These are phyloP conservation scores for Colossoma macropomum DNA, from an alignment of 2,113 vertebrate species.

Conservation along the genomic window DNA sequence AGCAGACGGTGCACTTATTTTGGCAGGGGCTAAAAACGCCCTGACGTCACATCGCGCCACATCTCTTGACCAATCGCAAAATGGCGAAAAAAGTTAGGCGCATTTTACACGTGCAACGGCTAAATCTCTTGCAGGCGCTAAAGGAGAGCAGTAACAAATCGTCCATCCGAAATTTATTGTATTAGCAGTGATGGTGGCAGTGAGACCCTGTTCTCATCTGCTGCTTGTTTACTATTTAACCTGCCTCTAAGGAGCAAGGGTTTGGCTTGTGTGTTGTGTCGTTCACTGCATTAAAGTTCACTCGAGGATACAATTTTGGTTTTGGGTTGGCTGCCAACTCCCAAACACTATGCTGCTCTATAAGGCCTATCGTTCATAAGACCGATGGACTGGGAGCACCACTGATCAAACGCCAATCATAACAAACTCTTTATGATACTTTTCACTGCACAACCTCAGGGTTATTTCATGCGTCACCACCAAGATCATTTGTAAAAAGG, in stretches of 20 bases:
- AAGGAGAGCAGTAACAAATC: constrained; percentile 2
- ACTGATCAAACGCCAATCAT: constrained; percentile 74
- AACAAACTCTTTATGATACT: constrained; percentile 72
- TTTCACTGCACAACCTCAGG: constrained; percentile 57
- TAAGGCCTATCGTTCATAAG: constrained; percentile 73
- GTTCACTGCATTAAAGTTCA: constrained; percentile 77
- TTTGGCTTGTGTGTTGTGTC: constrained; percentile 71
- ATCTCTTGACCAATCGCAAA: constrained; percentile 85
- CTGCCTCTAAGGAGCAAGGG: constrained; percentile 73
- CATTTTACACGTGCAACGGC: constrained; percentile 10
- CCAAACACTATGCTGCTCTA: constrained; percentile 75
- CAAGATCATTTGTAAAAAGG: constrained; percentile 49
- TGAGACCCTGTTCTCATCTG: constrained; percentile 46
- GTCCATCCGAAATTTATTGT: background rate
- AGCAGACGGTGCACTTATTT: constrained; percentile 74
- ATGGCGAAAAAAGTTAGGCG: constrained; percentile 43
- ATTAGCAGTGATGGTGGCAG: background rate
- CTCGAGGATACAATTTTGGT: constrained; percentile 77
- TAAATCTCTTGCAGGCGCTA: background rate
- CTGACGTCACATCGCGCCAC: constrained; percentile 96
- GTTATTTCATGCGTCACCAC: constrained; percentile 46
- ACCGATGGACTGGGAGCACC: constrained; percentile 66
- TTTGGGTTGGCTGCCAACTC: constrained; percentile 79
- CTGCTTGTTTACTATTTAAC: constrained; percentile 72
- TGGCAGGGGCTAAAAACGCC: constrained; percentile 77